Percentiles rank a stretch among this genome's conserved stretches.
phyloP scores from a whole-genome alignment of 2,113 vertebrate genomes.

The Morone saxatilis region DNA sequence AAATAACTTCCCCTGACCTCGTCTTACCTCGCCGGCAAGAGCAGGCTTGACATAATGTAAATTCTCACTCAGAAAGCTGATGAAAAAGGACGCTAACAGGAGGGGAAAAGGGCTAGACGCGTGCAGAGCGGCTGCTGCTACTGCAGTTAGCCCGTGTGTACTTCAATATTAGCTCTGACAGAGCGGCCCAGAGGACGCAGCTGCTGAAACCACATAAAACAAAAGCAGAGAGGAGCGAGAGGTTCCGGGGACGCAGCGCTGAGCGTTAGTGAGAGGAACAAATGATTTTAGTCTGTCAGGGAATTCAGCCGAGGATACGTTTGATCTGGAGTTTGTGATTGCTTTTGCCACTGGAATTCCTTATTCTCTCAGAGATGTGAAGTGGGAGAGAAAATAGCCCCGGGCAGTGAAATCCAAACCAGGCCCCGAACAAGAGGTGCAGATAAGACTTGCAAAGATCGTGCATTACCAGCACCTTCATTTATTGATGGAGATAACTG shows the following conservation, averaged over 20 bases:
- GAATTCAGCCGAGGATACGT: slow-evolving; percentile 83
- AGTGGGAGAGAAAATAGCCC: slow-evolving; percentile 77
- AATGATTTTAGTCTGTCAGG: slow-evolving; percentile 84
- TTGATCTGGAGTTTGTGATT: slow-evolving; percentile 82
- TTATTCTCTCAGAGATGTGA: slow-evolving; percentile 81
- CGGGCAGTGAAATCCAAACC: slow-evolving; percentile 66
- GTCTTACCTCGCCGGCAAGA: slow-evolving; percentile 33
- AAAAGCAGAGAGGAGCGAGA: slow-evolving; percentile 66
- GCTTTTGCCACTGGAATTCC: slow-evolving; percentile 78
- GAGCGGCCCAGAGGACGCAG: slow-evolving; percentile 75
- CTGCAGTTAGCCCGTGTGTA: slow-evolving; percentile 73
- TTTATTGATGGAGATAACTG: slow-evolving; percentile 47
- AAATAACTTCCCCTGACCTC: slow-evolving; percentile 67
- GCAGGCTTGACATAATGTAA: slow-evolving; percentile 52
- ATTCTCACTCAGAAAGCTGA: slow-evolving; percentile 49
- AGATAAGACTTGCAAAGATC: slow-evolving; percentile 32
- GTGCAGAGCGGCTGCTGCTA: slow-evolving; percentile 63
- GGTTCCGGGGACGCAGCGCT: slow-evolving; percentile 65
- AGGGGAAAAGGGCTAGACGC: slow-evolving; percentile 49
- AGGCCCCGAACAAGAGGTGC: slow-evolving; percentile 52
- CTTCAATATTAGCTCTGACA: slow-evolving; percentile 83
- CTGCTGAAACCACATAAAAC: slow-evolving; percentile 83
- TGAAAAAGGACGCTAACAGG: slow-evolving; percentile 70
- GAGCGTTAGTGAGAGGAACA: slow-evolving; percentile 75
- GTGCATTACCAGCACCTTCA: slow-evolving; percentile 24